Evolutionary conservation across 2,113 vertebrate species (phyloP), one percentile per base, ranked within the genome.

Genomic region (Hippocampus mohnikei): DNA sequence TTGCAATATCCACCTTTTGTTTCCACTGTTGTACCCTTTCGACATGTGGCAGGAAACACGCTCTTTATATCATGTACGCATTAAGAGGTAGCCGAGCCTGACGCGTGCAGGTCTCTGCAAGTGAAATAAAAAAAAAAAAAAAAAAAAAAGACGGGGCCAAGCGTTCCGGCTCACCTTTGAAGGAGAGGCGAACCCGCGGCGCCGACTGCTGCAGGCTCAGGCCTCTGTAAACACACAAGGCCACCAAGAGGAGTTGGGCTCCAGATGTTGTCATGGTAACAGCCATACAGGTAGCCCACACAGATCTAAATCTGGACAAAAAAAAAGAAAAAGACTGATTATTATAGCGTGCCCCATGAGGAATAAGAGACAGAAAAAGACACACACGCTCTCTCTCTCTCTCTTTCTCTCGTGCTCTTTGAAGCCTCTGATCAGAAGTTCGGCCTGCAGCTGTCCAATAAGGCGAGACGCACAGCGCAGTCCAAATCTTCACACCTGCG

Each of bases 1-100:
- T 86, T 86, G 83, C 77, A 90, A 93, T 62, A 93, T 92, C 91
- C 91, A 91, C 89, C 90, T 91, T 92, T 93, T 92, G 91, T 91
- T 90, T 91, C 75, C 87, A 78, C 75, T 2, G 59, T 67, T 42
- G 81, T 72, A 27, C 78, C 27, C 81, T 79, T 87, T 85, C 80
- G 85, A 87, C 84, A 78, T 76, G 82, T 55, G 74, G 80, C 89
- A 91, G 90, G 90, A 92, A 91, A 73, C 75, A 68, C 11, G 66
- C 18, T 78, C 84, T 80, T 83, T 84, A 78, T 84, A 80, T 83
- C 27, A 42, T 46, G 23, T 25, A 84, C 68, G 81, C 76, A 81
- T 74, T 8, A 63, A 84, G 77, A 79, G 88, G 90, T 90, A 91
- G 78, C 68, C 71, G 29, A 66, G 71, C 59, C n/a, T 42, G 42